Evolutionary conservation across 2,888 invertebrate species (phyloP).

Genomic region (Oligia latruncula): DNA sequence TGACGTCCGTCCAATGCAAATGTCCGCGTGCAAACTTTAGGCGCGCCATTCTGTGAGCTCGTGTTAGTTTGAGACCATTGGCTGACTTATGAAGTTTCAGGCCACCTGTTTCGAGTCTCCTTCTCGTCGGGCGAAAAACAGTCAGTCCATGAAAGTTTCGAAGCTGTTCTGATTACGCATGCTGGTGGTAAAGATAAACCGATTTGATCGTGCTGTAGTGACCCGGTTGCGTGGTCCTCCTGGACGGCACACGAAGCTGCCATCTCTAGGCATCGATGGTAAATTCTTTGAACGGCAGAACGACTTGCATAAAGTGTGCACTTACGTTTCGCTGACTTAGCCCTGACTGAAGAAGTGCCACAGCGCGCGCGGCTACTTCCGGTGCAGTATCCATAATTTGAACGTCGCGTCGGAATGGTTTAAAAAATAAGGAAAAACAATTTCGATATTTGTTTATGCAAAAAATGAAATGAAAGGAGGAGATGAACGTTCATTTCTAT

Average conservation of each 20-base stretch:
- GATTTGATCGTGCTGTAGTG: neutral
- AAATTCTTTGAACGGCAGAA: neutral
- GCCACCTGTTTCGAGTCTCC: neutral
- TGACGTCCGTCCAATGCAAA: too few species aligned
- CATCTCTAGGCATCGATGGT: neutral
- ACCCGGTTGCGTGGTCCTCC: neutral
- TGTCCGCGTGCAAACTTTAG: too few species aligned
- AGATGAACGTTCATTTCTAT: neutral
- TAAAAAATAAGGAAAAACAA: too few species aligned
- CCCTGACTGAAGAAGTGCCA: too few species aligned
- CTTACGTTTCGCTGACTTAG: too few species aligned
- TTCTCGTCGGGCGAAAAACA: neutral
- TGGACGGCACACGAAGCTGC: neutral
- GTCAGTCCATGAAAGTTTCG: neutral
- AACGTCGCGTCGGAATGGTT: neutral
- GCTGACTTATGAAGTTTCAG: neutral
- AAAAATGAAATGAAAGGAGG: neutral
- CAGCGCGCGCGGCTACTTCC: neutral
- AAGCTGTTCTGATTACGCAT: neutral
- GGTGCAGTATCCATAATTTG: neutral
- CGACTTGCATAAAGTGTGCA: too few species aligned
- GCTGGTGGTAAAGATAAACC: neutral
- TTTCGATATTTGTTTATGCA: too few species aligned
- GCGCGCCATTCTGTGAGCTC: neutral
- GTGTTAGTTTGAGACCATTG: neutral